Evolutionary conservation across 1,140 invertebrate species (phyloP).

Genomic region (Cotesia typhae): DNA sequence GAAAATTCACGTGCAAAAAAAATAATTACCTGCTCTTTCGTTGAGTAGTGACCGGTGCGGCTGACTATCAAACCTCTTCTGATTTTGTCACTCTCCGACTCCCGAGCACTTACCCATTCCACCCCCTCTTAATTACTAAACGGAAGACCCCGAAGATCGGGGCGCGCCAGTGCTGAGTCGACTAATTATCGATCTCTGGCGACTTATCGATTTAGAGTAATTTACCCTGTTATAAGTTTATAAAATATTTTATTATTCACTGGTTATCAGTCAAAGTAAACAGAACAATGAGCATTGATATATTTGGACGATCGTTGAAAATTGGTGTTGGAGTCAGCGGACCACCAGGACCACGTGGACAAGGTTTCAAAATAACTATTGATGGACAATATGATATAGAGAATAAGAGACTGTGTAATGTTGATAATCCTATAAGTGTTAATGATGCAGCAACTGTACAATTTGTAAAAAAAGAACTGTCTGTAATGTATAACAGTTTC

Average conservation of each 20-base stretch:
- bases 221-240: no score
- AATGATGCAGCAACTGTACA: background rate
- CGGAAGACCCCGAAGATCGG: no score
- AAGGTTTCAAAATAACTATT: conserved; percentile 31
- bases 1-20: no score
- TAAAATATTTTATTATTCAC: background rate
- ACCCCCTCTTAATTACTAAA: no score
- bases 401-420: conserved; percentile 29
- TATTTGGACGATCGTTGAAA: conserved; percentile 33
- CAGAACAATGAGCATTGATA: conserved; percentile 32
- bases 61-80: no score
- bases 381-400: conserved; percentile 33
- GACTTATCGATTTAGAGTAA: no score
- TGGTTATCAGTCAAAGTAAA: background rate
- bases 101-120: no score
- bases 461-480: background rate
- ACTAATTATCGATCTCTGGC: no score
- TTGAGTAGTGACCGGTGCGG: no score
- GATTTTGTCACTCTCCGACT: no score
- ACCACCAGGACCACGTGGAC: conserved; percentile 24
- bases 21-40: no score
- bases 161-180: no score
- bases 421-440: background rate
- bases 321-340: background rate
- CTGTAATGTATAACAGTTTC: background rate